phyloP scores from a whole-genome alignment of 1,140 invertebrate species.

The Meloidogyne chitwoodi region DNA sequence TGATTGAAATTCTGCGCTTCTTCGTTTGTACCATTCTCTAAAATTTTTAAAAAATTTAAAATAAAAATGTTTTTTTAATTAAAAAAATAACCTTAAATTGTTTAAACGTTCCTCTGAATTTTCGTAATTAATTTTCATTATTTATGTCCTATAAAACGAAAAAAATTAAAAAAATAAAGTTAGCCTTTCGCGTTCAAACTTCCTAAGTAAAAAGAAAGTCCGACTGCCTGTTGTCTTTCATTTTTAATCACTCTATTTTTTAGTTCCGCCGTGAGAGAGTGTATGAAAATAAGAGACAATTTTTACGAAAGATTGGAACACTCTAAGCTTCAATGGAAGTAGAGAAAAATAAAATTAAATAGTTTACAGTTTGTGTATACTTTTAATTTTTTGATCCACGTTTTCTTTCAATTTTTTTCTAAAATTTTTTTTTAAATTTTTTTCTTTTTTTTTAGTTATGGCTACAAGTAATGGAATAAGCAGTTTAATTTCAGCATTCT shows the following conservation, averaged over 20 bases:
- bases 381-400: background rate
- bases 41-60: background rate
- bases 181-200: too few species aligned
- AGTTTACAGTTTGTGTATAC: background rate
- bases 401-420: background rate
- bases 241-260: too few species aligned
- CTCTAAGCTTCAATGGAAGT: too few species aligned
- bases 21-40: slow-evolving; percentile 10
- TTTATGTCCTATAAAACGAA: background rate
- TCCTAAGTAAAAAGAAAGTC: too few species aligned
- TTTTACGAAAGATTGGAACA: too few species aligned
- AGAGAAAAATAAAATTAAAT: background rate
- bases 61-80: too few species aligned
- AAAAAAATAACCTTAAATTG: background rate
- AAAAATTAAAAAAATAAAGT: background rate
- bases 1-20: slow-evolving; percentile 13
- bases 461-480: slow-evolving; percentile 34
- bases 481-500: slow-evolving; percentile 35
- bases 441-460: background rate
- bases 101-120: background rate
- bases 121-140: background rate
- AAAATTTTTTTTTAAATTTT: background rate
- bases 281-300: background rate
- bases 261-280: too few species aligned
- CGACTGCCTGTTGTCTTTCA: too few species aligned